These are phyloP conservation scores for Okapia johnstoni DNA, from an alignment of 2,113 vertebrate species.

Conservation along the genomic window DNA sequence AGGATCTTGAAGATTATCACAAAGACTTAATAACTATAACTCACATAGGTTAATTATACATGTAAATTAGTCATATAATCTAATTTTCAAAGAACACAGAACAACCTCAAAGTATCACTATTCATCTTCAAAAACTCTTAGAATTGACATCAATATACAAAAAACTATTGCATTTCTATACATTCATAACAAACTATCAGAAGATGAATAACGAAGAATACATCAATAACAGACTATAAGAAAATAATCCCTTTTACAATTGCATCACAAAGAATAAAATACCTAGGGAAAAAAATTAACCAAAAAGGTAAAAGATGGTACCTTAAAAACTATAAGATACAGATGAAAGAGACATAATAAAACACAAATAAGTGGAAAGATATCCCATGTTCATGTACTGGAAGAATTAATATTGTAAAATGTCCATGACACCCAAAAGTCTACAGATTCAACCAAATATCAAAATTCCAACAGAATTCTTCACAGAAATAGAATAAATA, in stretches of 20 bases:
- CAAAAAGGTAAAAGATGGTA: neutral
- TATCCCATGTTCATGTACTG: neutral
- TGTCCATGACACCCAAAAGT: neutral
- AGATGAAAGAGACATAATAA: neutral
- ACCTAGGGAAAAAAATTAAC: neutral
- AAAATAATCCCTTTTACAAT: neutral
- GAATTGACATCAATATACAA: neutral
- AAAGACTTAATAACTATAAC: neutral
- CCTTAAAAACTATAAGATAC: neutral
- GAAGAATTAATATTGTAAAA: neutral
- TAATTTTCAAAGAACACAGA: neutral
- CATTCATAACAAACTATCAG: neutral
- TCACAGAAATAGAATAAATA: neutral
- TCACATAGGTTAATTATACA: neutral
- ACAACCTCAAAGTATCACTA: neutral
- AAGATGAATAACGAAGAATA: neutral
- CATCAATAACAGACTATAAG: neutral
- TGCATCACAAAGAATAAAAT: neutral
- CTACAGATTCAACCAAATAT: neutral
- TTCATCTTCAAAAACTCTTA: neutral
- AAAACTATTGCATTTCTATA: neutral
- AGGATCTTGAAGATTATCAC: neutral
- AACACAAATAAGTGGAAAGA: neutral
- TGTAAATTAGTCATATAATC: neutral
- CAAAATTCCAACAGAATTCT: neutral